Percentiles rank a stretch among this genome's conserved stretches.
These are phyloP conservation scores for Chrysolina americana DNA, from an alignment of 2,888 invertebrate genomes.

Conservation along the genomic window DNA sequence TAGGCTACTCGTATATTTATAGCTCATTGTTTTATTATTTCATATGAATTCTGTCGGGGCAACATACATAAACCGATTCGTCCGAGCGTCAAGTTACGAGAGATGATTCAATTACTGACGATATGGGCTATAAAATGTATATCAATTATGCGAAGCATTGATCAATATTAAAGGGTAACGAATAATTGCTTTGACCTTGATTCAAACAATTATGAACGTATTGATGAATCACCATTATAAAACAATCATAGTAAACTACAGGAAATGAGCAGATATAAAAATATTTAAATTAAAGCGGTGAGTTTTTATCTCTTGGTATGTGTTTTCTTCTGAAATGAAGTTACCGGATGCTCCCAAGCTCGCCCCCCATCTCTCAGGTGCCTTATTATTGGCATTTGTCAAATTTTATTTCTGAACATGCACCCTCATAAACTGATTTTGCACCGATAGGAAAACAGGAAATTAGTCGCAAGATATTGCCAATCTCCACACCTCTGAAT, in stretches of 20 bases:
- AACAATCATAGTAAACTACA: not conserved
- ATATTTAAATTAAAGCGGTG: not conserved
- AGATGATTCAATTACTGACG: conserved; percentile 24
- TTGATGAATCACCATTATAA: not conserved
- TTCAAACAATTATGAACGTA: not conserved
- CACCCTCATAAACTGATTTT: too few relatives aligned
- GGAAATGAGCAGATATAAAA: not conserved
- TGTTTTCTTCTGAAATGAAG: too few relatives aligned
- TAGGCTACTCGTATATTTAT: not conserved
- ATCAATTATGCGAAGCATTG: conserved; percentile 1
- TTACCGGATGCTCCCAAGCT: too few relatives aligned
- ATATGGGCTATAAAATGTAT: conserved; percentile 19
- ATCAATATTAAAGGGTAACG: not conserved
- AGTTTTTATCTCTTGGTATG: too few relatives aligned
- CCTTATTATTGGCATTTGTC: too few relatives aligned
- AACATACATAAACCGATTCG: conserved; percentile 18
- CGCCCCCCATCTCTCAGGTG: too few relatives aligned
- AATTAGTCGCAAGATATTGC: too few relatives aligned
- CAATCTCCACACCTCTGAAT: too few relatives aligned
- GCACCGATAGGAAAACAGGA: too few relatives aligned
- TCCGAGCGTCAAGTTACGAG: not conserved
- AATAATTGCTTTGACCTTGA: conserved; percentile 6
- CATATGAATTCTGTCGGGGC: not conserved
- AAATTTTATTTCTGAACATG: too few relatives aligned
- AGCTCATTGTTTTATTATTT: not conserved